Base-by-base conservation (phyloP, 2,113 vertebrate genomes). In the Brienomyrus longianalis region DNA sequence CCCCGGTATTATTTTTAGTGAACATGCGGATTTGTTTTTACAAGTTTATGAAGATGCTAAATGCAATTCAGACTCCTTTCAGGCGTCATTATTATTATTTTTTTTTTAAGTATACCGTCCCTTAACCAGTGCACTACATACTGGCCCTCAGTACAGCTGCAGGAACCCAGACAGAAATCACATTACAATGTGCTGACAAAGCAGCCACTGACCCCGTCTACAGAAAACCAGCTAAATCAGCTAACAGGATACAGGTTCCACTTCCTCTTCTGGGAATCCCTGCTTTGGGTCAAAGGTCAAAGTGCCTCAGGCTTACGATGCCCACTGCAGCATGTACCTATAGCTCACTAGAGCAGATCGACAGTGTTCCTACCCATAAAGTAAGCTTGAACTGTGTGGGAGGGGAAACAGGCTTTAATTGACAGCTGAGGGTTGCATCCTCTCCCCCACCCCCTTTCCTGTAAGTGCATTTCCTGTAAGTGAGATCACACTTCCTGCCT, bases 381-480 rank as follows among this genome's bases (percentile, higher is more conserved):
- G 31, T n/a, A n/a, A 21, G 2, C 17, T 6, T 8, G 21, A 45
- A 23, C 15, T 43, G 21, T 23, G 23, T 48, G 83, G 21, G 39
- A 21, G 39, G 21, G 39, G 5, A 83, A 3, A 83, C 39, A 0
- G 8, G 6, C 21, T 48, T 3, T 48, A n/a, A 48, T n/a, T 83
- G 43, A 83, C 80, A 83, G 9, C 80, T 47, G 39, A 45, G 17
- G 80, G 51, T 8, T n/a, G 21, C 9, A 86, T 52, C 84, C 84
- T 27, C 9, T 1, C 6, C 47, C 48, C 45, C 21, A 23, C 84
- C 85, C 47, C 27, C 11, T 85, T 35, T 35, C 1, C 9, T 89
- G 89, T 90, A 47, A 88, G 89, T 88, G 31, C 88, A 91, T 91
- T 94, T 94, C 93, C 92, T 94, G 92, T 92, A 91, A 89, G 90